Conservation (phyloP, 2,888 invertebrate genomes). For the Crepidodera aurea region DNA sequence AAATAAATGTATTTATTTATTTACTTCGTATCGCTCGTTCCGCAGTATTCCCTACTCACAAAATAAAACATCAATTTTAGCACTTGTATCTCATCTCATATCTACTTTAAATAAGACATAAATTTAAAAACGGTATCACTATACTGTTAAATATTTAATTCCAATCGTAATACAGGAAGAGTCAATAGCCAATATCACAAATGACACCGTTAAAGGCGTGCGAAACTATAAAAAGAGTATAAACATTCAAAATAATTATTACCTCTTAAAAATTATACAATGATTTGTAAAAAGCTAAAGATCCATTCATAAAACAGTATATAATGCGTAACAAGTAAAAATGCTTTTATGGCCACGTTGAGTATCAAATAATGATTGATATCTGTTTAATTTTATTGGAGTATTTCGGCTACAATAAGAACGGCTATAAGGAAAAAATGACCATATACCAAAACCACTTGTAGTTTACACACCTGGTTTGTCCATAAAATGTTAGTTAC, state of each 20-base stretch:
- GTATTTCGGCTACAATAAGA: slow-evolving; percentile 26
- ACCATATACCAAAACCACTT: slow-evolving; percentile 54
- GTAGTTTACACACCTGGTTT: slow-evolving; percentile 54
- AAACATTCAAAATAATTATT: slow-evolving; percentile 24
- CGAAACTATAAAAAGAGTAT: slow-evolving; percentile 18
- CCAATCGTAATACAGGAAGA: slow-evolving; percentile 4
- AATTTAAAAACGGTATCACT: not conserved
- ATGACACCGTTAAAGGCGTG: slow-evolving; percentile 14
- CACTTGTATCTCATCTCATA: no score
- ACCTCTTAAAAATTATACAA: slow-evolving; percentile 25
- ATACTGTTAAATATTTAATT: slow-evolving; percentile 7
- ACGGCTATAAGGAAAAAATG: slow-evolving; percentile 35
- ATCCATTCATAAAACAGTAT: slow-evolving; percentile 28
- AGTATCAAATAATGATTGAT: slow-evolving; percentile 29
- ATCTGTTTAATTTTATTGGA: slow-evolving; percentile 31
- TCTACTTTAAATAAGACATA: not conserved
- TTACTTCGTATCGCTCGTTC: no score
- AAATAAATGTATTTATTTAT: no score
- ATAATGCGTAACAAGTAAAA: slow-evolving; percentile 31
- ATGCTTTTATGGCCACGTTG: slow-evolving; percentile 22
- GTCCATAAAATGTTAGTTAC: slow-evolving; percentile 59
- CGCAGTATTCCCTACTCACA: no score
- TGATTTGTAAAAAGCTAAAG: slow-evolving; percentile 29
- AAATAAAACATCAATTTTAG: no score
- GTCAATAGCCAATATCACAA: slow-evolving; percentile 7